Base-by-base conservation (phyloP, 2,113 vertebrate genomes). In the Lipophrys pholis region DNA sequence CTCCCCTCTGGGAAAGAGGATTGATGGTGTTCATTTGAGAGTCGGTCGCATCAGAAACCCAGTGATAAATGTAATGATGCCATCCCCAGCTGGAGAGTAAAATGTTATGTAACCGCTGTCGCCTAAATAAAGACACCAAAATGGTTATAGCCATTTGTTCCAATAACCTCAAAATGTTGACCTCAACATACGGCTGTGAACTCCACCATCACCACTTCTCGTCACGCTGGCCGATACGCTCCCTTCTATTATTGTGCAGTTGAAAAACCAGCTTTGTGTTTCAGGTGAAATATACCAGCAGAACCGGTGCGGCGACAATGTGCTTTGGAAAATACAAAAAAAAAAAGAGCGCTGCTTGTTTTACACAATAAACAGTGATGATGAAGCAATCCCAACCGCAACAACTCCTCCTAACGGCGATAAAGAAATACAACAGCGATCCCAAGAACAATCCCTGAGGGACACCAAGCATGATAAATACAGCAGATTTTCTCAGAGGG, bases 1-100 rank as follows among this genome's bases (percentile, higher is more conserved):
- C 64, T 60, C 52, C 75, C 83, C 76, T 63, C 65, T 2, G 87
- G 87, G 76, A 75, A 72, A 17, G 42, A 82, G 65, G 75, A 87
- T 78, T 71, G 84, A 89, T 91, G 84, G 72, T 69, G 79, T 74
- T 88, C 78, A 86, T 84, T 81, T 86, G 72, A 76, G 78, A 88
- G 35, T 55, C 46, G 73, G 78, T 83, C 82, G 76, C 68, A 73
- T 84, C 84, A 80, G 69, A 88, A 81, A 80, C 52, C 74, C 38
- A 36, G 55, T 85, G 87, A 85, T 87, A 69, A 83, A 80, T 88
- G 80, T 66, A 68, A 68, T 83, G 61, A 91, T 82, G 80, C 85
- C 69, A 85, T 72, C 21, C 57, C 61, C 11, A 11, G 58, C 51
- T 46, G 8, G 30, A 36, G 7, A 12, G 41, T 50, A 15, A 67